A percentile compares a stretch with the other conserved stretches of the same genome.
phyloP scores from a whole-genome alignment of 1,140 invertebrate genomes.

The Orchesella cincta region DNA sequence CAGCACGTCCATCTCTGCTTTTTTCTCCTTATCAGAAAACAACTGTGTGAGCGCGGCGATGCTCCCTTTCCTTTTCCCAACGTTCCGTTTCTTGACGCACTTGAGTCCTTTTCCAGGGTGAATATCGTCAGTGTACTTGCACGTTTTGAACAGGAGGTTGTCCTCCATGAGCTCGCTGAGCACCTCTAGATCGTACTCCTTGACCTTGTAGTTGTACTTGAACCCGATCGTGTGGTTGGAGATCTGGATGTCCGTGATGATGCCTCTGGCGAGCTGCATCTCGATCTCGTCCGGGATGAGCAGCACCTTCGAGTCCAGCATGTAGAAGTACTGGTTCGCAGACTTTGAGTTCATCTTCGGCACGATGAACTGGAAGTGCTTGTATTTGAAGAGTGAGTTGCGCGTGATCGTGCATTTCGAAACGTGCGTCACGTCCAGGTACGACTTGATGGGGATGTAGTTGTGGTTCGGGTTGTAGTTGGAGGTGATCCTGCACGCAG shows the following conservation, averaged over 20 bases:
- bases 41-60: slow-evolving; percentile 57
- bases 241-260: slow-evolving; percentile 17
- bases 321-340: not conserved
- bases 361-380: slow-evolving; percentile 17
- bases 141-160: not conserved
- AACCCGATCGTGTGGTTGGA: slow-evolving; percentile 22
- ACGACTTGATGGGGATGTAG: slow-evolving; percentile 68
- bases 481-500: slow-evolving; percentile 75
- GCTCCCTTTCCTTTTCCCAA: not conserved
- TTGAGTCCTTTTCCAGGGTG: not conserved
- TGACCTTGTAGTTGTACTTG: slow-evolving; percentile 24
- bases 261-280: not conserved
- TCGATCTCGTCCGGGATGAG: slow-evolving; percentile 58
- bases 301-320: slow-evolving; percentile 55
- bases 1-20: slow-evolving; percentile 52
- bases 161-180: slow-evolving; percentile 4
- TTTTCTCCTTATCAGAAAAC: slow-evolving; percentile 69
- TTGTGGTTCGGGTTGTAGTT: slow-evolving; percentile 73
- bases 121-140: not conserved
- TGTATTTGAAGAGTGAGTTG: slow-evolving; percentile 24
- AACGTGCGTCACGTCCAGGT: not conserved
- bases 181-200: slow-evolving; percentile 18
- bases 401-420: slow-evolving; percentile 6
- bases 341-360: not conserved
- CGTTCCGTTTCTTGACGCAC: not conserved